Evolutionary conservation across 2,797 vertebrate species (phyloP).

Genomic region (Morelia viridis): DNA sequence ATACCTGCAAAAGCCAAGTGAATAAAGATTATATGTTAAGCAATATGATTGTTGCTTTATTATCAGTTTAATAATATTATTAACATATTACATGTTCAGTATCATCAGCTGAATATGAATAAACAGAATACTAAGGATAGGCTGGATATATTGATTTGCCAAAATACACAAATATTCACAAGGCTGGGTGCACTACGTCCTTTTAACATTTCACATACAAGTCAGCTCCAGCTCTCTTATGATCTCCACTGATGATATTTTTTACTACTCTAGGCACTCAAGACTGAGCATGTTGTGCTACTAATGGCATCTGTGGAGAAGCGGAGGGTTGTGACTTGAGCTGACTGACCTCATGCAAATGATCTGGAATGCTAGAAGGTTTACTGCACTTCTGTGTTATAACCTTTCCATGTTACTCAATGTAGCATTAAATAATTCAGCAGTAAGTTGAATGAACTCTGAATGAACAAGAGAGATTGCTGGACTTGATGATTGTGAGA

Average conservation of each 20-base stretch:
- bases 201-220: neutral
- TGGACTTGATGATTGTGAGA: neutral
- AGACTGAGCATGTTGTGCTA: no score
- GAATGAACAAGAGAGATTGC: neutral
- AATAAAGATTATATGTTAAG: conserved; percentile 35
- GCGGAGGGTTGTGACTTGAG: neutral
- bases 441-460: neutral
- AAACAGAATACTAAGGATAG: neutral
- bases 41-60: conserved; percentile 31
- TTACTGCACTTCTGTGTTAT: neutral
- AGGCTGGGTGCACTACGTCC: neutral
- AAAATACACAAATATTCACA: neutral
- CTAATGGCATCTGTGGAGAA: neutral
- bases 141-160: neutral
- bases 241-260: neutral
- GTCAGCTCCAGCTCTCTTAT: neutral
- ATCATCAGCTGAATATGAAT: neutral
- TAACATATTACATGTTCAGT: conserved; percentile 27
- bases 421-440: neutral
- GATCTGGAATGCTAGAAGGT: neutral
- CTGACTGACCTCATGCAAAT: neutral
- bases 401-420: neutral
- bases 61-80: conserved; percentile 33
- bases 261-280: neutral
- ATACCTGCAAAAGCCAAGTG: conserved; percentile 31